These are phyloP conservation scores for Temnothorax unifasciatus DNA, from an alignment of 2,888 invertebrate species.

Conservation along the genomic window DNA sequence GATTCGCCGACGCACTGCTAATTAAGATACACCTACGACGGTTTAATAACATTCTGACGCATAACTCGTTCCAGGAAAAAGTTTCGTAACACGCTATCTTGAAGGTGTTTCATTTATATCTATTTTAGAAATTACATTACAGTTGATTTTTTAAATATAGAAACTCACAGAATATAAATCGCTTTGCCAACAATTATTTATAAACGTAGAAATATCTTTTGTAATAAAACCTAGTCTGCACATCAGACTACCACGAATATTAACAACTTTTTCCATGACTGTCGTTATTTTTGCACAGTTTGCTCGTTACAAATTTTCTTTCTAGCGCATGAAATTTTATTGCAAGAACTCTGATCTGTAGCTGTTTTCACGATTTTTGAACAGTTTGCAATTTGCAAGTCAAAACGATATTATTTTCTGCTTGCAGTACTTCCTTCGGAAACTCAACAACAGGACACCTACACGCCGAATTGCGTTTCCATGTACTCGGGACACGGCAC, in stretches of 20 bases:
- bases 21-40: slow-evolving; percentile 40
- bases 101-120: not conserved
- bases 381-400: slow-evolving; percentile 1
- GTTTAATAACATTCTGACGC: slow-evolving; percentile 52
- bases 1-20: slow-evolving; percentile 8
- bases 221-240: not conserved
- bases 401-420: not conserved
- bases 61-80: slow-evolving; percentile 56
- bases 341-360: not conserved
- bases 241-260: not conserved
- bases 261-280: not conserved
- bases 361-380: not conserved
- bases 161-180: not conserved
- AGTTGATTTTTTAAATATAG: not conserved
- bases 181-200: not conserved
- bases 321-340: not conserved
- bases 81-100: slow-evolving; percentile 24
- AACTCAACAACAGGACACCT: slow-evolving; percentile 82
- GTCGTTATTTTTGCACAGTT: not conserved
- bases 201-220: not conserved
- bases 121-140: slow-evolving; percentile 11
- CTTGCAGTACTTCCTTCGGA: slow-evolving; percentile 80
- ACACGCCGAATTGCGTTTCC: slow-evolving; percentile 84
- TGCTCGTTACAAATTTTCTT: not conserved
- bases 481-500: slow-evolving; percentile 82